Evolutionary conservation across 2,888 invertebrate genomes (phyloP), one percentile per base, ranked within the genome.

Genomic region (Lepidochrysops patricia): DNA sequence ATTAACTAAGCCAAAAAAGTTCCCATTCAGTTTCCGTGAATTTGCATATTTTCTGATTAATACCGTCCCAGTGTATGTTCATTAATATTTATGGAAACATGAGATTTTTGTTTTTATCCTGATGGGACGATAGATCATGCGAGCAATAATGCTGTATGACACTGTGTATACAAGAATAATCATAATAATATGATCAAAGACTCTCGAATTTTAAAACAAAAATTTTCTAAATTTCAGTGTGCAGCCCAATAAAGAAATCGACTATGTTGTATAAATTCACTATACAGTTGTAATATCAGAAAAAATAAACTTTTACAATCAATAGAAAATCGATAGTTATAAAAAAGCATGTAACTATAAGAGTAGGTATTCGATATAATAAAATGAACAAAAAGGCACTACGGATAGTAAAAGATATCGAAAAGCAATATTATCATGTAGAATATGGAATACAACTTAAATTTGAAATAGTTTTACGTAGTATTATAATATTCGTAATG

Each of bases 71-170:
- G 61, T 62, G 67, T 68, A 63, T 63, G 67, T 66, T 61, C 72
- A 81, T 84, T 76, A 82, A 83, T 83, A 83, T 84, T 81, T 79
- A 84, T 82, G 74, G 73, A 72, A 69, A 77, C 73, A 82, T 79
- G 78, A 81, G 73, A 76, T 75, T 71, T 69, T 75, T 66, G 72
- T 74, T 67, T 72, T 71, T 75, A 48, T 49, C 48, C 48, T 49
- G 48, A 29, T 48, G 43, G 43, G 43, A 43, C 43, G 23, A 43
- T 43, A 43, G 23, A 43, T 43, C 43, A 43, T 43, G 23, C 23
- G 43, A 43, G 43, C 43, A 19, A 19, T 43, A 0, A 4, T 43
- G 19, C 4, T 4, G 6, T 43, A 23, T 19, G 19, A 4, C 19
- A 23, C 19, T 43, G 19, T 15, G 15, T 37, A 5, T 35, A 35